phyloP scores from a whole-genome alignment of 2,113 vertebrate genomes.

The Panthera tigris region DNA sequence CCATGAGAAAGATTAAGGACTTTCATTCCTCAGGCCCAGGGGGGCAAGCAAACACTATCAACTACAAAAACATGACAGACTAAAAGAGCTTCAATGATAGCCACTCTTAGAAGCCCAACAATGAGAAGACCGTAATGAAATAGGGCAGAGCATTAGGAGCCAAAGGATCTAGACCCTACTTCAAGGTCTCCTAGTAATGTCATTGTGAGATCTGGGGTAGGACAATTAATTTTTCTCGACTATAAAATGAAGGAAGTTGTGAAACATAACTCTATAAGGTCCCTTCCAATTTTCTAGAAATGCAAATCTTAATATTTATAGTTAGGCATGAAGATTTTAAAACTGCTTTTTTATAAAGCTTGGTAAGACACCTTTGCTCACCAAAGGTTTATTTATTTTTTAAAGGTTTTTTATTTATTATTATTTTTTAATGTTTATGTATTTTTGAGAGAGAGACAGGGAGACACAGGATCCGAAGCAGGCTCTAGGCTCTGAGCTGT shows the following conservation, averaged over 20 bases:
- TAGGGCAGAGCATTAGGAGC: neutral
- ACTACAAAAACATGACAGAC: neutral
- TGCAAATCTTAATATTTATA: slow-evolving; percentile 19
- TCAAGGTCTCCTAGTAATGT: neutral
- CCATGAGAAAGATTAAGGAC: neutral
- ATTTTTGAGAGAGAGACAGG: too few relatives aligned
- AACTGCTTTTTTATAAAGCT: slow-evolving; percentile 1
- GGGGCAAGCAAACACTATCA: neutral
- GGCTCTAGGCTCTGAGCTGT: too few relatives aligned
- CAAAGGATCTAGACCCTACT: neutral
- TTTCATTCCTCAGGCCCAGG: neutral
- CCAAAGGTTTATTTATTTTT: too few relatives aligned
- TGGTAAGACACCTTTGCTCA: neutral
- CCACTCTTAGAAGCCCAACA: neutral
- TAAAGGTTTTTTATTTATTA: too few relatives aligned
- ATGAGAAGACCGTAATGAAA: neutral
- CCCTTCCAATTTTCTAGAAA: slow-evolving; percentile 2
- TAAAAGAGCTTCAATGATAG: neutral
- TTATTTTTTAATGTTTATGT: too few relatives aligned
- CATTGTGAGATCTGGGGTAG: neutral
- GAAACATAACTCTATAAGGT: neutral
- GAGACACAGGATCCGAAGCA: too few relatives aligned
- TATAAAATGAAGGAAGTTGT: neutral
- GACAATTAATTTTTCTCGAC: slow-evolving; percentile 4
- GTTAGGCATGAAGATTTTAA: slow-evolving; percentile 29